Conservation (phyloP, 2,888 invertebrate species). For the Diplazon laetatorius region DNA sequence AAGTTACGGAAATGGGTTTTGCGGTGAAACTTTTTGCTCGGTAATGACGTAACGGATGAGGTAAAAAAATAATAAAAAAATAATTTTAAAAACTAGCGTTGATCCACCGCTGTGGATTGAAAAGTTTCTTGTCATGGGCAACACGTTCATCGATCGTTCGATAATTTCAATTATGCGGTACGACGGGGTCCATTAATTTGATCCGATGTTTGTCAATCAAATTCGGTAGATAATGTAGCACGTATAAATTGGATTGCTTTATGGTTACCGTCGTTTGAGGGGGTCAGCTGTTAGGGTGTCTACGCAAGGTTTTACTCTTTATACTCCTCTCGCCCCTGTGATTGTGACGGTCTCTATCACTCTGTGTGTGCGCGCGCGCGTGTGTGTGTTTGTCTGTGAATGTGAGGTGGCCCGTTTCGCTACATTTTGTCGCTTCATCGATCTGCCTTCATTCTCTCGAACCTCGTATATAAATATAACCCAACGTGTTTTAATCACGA, state of each 20-base stretch:
- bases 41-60: constrained; percentile 20
- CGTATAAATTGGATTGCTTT: constrained; percentile 21
- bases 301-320: not conserved
- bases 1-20: not conserved
- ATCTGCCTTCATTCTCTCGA: constrained; percentile 36
- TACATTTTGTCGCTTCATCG: constrained; percentile 59
- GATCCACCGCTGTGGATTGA: not conserved
- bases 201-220: constrained; percentile 1
- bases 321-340: no score
- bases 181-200: not conserved
- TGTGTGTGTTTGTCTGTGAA: constrained; percentile 3
- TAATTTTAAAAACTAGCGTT: not conserved
- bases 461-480: constrained; percentile 37
- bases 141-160: not conserved
- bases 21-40: not conserved
- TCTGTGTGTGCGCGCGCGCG: no score
- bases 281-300: not conserved
- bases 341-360: no score
- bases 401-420: constrained; percentile 31
- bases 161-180: constrained; percentile 6
- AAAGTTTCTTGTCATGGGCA: not conserved
- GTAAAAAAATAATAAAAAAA: not conserved
- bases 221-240: not conserved
- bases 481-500: constrained; percentile 34
- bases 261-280: constrained; percentile 8